Evolutionary conservation across 1,140 invertebrate genomes (phyloP), one percentile per base, ranked within the genome.

Genomic region (Myzus persicae): DNA sequence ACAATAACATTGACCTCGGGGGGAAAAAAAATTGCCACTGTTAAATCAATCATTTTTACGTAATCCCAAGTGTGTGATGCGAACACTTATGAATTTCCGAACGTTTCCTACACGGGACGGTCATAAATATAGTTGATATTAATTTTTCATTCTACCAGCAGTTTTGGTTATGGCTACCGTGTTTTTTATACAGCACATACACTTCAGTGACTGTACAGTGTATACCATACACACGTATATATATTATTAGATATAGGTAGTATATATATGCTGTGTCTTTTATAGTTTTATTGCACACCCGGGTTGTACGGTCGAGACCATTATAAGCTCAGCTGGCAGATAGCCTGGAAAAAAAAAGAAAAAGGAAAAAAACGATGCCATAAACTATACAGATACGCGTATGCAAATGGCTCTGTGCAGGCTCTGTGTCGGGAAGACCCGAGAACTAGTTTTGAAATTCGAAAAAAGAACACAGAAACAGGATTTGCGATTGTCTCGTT

Each of bases 381-480:
- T 92, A 92, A 92, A 92, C 67, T 82, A 92, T 54, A 82, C 36
- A 46, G 26, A 76, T 81, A 82, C 24, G 22, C 46, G 46, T 44
- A 82, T 92, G 90, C 67, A 92, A 92, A 92, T 92, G 31, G 4
- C 42, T 82, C 67, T n/a, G 51, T 51, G 46, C 42, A 18, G 42
- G 31, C 26, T 59, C 11, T 38, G 42, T 51, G 59, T 51, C 46
- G 90, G 90, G 67, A 92, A 92, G 38, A 82, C 90, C 90, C 67
- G 18, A 82, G 90, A 92, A 92, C 90, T 81, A 92, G 90, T 92
- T 92, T 82, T 82, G 7, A 54, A n/a, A 26, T 24, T 36, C 11
- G 38, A 92, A 92, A 92, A 92, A 92, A 92, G 14, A 67, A 90
- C 88, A 91, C 89, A 92, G 46, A 82, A 92, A 92, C 90, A 82